phyloP scores from a whole-genome alignment of 35 echinoderm and acorn worm species.

The Apostichopus parvimensis region DNA sequence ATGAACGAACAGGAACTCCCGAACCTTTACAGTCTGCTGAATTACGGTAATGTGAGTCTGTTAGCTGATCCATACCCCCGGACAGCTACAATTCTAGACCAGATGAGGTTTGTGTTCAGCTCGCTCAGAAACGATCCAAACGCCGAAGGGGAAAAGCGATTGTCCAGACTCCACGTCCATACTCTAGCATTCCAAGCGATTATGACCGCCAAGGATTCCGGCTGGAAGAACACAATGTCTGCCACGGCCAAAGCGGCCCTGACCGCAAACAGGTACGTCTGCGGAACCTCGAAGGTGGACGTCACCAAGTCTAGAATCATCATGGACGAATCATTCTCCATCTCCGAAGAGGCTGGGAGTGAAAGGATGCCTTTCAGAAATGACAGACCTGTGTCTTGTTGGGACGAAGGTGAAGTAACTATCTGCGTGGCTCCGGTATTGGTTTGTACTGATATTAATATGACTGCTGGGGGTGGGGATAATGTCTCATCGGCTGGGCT shows the following conservation, averaged over 20 bases:
- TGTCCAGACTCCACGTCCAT: constrained; percentile 88
- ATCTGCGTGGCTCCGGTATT: constrained; percentile 95
- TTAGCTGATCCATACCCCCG: constrained; percentile 81
- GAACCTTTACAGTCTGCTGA: constrained; percentile 85
- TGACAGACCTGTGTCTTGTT: constrained; percentile 92
- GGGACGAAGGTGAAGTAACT: constrained; percentile 82
- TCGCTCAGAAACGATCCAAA: constrained; percentile 49
- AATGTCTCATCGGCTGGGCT: constrained; percentile 84
- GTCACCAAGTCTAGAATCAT: constrained; percentile 79
- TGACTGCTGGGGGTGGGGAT: constrained; percentile 89
- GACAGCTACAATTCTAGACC: constrained; percentile 85
- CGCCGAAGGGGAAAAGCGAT: constrained; percentile 18
- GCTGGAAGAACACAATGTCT: constrained; percentile 97
- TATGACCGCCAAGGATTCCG: constrained; percentile 74
- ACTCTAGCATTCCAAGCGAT: constrained; percentile 99
- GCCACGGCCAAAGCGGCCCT: constrained; percentile 92
- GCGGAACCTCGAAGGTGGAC: constrained; percentile 66
- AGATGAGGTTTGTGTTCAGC: constrained; percentile 75
- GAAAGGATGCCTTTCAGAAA: constrained; percentile 61
- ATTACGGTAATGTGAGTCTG: constrained; percentile 90
- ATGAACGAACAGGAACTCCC: constrained; percentile 97
- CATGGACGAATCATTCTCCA: constrained; percentile 95
- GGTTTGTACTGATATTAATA: constrained; percentile 81
- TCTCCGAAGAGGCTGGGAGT: constrained; percentile 74
- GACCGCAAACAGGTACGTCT: constrained; percentile 86